These are phyloP conservation scores for Scaptomyza pallida DNA, from an alignment of 1,140 invertebrate species.

Conservation along the genomic window DNA sequence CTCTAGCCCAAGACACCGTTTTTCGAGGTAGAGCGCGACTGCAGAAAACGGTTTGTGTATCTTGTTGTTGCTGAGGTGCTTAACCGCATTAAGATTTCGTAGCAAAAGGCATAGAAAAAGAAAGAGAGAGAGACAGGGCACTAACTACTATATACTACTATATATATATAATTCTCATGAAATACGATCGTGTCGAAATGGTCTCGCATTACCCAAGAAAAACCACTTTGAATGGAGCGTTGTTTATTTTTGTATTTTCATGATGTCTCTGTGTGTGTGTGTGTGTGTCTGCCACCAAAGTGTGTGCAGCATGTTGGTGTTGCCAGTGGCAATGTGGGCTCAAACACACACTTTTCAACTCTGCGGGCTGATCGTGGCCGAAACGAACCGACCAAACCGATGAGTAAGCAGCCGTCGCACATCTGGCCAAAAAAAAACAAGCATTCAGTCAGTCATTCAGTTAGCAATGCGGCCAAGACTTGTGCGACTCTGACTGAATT, in stretches of 20 bases:
- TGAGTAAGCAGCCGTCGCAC: constrained; percentile 63
- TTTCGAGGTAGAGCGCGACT: background rate
- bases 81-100: constrained; percentile 72
- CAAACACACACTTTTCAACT: no score
- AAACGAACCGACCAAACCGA: constrained; percentile 62
- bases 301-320: constrained; percentile 53
- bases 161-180: constrained; percentile 56
- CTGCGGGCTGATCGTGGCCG: constrained; percentile 55
- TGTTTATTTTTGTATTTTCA: constrained; percentile 23
- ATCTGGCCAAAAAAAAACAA: constrained; percentile 67
- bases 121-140: constrained; percentile 29
- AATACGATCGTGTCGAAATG: constrained; percentile 76
- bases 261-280: constrained; percentile 1
- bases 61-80: constrained; percentile 49
- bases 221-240: constrained; percentile 44
- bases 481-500: constrained; percentile 67
- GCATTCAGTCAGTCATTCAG: constrained; percentile 32
- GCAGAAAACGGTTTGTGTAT: constrained; percentile 25
- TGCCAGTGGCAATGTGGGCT: constrained; percentile 8
- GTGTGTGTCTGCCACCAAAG: constrained; percentile 49
- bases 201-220: constrained; percentile 71
- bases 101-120: constrained; percentile 44
- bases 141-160: constrained; percentile 41
- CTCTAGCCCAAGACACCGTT: constrained; percentile 13
- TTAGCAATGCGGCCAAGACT: constrained; percentile 63